A percentile compares a stretch with the other conserved stretches of the same genome.
Conservation (phyloP, 2,888 invertebrate species). For the Cryptus armator region DNA sequence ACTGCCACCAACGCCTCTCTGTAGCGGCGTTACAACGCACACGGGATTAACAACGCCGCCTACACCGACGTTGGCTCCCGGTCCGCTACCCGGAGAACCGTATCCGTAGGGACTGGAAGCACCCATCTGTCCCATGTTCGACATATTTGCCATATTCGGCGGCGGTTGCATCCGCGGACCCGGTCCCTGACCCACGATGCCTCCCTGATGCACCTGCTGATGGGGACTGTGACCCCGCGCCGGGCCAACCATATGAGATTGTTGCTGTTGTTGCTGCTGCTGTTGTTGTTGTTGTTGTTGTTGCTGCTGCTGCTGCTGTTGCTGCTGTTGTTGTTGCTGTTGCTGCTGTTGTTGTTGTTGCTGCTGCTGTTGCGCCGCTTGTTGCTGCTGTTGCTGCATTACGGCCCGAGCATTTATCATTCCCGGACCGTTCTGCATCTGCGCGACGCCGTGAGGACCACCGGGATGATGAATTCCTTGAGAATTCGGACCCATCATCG, state of each 20-base stretch:
- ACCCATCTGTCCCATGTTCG: slow-evolving; percentile 84
- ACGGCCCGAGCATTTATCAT: slow-evolving; percentile 87
- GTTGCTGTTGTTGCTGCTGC: slow-evolving; percentile 84
- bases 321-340: slow-evolving; percentile 83
- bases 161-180: slow-evolving; percentile 89
- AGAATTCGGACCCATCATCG: slow-evolving; percentile 87
- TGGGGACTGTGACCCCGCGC: slow-evolving; percentile 84
- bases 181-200: slow-evolving; percentile 86
- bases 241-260: slow-evolving; percentile 81
- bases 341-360: slow-evolving; percentile 82
- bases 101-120: slow-evolving; percentile 84
- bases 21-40: slow-evolving; percentile 87
- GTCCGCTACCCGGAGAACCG: slow-evolving; percentile 81
- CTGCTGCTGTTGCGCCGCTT: slow-evolving; percentile 80
- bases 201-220: slow-evolving; percentile 84
- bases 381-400: slow-evolving; percentile 86
- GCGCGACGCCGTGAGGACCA: slow-evolving; percentile 81
- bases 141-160: slow-evolving; percentile 85
- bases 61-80: slow-evolving; percentile 79
- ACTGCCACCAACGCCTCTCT: slow-evolving; percentile 84
- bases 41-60: slow-evolving; percentile 81
- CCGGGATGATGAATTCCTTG: slow-evolving; percentile 84
- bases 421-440: slow-evolving; percentile 92
- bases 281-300: slow-evolving; percentile 83
- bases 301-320: slow-evolving; percentile 86